A percentile compares a stretch with the other conserved stretches of the same genome.
Evolutionary conservation across 2,888 invertebrate genomes (phyloP).

Genomic region (Parthenolecanium corni): DNA sequence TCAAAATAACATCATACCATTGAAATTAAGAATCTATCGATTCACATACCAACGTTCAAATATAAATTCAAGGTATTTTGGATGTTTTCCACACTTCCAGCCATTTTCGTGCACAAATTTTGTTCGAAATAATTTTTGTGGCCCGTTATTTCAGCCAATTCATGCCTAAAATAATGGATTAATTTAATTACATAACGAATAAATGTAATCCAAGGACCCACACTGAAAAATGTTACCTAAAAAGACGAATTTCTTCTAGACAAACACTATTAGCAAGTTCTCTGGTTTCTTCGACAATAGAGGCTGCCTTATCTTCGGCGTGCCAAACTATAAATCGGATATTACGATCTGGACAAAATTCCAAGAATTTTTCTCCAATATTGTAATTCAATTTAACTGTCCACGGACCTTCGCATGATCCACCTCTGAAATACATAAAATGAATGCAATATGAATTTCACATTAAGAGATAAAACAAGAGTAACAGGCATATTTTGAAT

Average conservation of each 20-base stretch:
- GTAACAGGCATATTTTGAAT: not conserved
- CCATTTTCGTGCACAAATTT: conserved; percentile 92
- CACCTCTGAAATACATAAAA: conserved; percentile 25
- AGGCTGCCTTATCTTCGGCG: conserved; percentile 48
- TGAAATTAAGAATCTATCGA: not conserved
- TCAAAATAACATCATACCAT: not conserved
- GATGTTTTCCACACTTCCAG: conserved; percentile 63
- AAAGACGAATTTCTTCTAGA: conserved; percentile 62
- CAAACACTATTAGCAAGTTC: conserved; percentile 51
- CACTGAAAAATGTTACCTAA: conserved; percentile 35
- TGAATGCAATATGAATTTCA: not conserved
- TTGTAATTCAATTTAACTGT: conserved; percentile 61
- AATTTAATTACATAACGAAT: too few relatives aligned
- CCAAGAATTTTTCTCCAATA: conserved; percentile 62
- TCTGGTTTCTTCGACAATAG: conserved; percentile 32
- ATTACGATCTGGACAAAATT: conserved; percentile 68
- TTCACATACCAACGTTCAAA: conserved; percentile 43
- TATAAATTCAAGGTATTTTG: conserved; percentile 55
- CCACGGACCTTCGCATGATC: conserved; percentile 61
- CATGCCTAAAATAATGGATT: conserved; percentile 41
- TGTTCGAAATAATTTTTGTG: conserved; percentile 68
- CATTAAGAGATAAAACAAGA: too few relatives aligned
- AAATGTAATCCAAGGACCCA: too few relatives aligned
- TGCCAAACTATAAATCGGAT: conserved; percentile 78
- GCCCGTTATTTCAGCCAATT: conserved; percentile 65